These are phyloP conservation scores for Drosophila infuscata DNA, from an alignment of 2,888 invertebrate species.

Conservation along the genomic window DNA sequence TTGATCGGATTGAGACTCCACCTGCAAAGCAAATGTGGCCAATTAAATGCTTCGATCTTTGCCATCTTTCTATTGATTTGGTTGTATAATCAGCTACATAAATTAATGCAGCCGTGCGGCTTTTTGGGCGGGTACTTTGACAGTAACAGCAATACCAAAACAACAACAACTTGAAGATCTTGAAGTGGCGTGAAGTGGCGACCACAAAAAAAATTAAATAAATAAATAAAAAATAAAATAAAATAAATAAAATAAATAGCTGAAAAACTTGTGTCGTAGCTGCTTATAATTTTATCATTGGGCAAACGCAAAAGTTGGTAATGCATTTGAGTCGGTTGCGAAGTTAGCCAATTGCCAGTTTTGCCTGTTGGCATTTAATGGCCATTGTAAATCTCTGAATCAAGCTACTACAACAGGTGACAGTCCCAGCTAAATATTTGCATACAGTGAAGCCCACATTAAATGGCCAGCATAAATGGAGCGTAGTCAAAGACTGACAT, in stretches of 20 bases:
- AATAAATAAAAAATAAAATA: too few species aligned
- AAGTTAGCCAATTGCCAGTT: constrained; percentile 44
- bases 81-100: constrained; percentile 63
- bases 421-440: constrained; percentile 23
- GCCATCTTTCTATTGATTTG: constrained; percentile 57
- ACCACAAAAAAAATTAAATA: background rate
- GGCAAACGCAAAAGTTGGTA: constrained; percentile 41
- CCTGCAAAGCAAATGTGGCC: constrained; percentile 54
- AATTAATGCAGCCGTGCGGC: constrained; percentile 58
- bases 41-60: constrained; percentile 56
- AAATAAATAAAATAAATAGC: constrained; percentile 1
- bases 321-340: constrained; percentile 47
- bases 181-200: constrained; percentile 4
- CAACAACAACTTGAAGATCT: background rate
- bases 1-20: constrained; percentile 39
- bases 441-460: constrained; percentile 31
- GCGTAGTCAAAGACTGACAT: background rate
- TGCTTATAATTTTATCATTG: constrained; percentile 62
- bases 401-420: constrained; percentile 47
- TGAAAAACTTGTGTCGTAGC: constrained; percentile 16
- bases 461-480: background rate
- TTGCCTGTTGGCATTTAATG: constrained; percentile 63
- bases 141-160: background rate
- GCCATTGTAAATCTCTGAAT: constrained; percentile 56
- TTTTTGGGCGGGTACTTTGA: constrained; percentile 41